These are phyloP conservation scores for Drosophila melanosoma DNA, from an alignment of 2,888 invertebrate species.

Conservation along the genomic window DNA sequence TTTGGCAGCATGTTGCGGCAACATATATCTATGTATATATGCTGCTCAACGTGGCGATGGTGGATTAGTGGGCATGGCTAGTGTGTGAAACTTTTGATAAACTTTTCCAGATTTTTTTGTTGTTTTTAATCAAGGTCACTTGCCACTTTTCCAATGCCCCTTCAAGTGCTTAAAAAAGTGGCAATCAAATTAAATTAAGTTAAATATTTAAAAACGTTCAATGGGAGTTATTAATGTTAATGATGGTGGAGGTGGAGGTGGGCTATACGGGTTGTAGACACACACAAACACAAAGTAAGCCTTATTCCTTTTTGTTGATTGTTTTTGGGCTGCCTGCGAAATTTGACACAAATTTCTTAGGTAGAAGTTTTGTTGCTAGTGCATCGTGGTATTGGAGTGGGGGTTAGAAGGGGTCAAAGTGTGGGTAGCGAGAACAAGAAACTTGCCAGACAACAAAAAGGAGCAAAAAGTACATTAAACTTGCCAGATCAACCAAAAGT, in stretches of 20 bases:
- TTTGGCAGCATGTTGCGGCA: conserved; percentile 31
- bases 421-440: conserved; percentile 37
- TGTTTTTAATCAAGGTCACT: conserved; percentile 41
- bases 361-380: not conserved
- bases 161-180: not conserved
- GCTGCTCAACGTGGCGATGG: not conserved
- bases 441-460: conserved; percentile 65
- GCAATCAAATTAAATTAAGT: conserved; percentile 28
- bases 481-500: conserved; percentile 4
- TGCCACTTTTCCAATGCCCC: conserved; percentile 8
- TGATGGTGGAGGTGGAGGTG: not conserved
- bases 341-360: conserved; percentile 49
- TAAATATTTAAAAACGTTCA: conserved; percentile 30
- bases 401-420: not conserved
- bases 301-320: not conserved
- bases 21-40: conserved; percentile 2
- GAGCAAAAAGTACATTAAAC: conserved; percentile 68
- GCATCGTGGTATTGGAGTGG: not conserved
- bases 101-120: not conserved
- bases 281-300: not conserved
- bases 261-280: not conserved
- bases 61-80: rapidly evolving
- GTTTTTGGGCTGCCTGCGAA: conserved; percentile 46
- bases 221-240: not conserved
- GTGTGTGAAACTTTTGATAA: not conserved